Evolutionary conservation across 2,797 vertebrate genomes (phyloP), one percentile per base, ranked within the genome.

Genomic region (Typhlichthys subterraneus): DNA sequence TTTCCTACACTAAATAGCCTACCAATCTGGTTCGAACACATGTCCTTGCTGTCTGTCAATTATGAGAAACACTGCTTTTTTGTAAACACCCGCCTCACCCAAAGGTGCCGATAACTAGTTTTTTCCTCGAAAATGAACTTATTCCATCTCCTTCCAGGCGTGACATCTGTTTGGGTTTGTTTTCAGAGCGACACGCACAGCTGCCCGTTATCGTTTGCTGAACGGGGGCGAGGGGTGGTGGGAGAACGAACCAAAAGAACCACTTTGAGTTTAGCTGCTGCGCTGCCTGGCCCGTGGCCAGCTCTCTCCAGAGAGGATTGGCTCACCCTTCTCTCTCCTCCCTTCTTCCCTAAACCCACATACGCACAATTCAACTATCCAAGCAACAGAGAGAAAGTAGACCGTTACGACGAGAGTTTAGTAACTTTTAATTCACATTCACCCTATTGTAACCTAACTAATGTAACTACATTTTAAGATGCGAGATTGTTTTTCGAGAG

Each of bases 241-340:
- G 77, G 75, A 81, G 83, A 61, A 81, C 77, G 67, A 81, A 83
- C 80, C 84, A 83, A 89, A 87, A 90, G 87, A 85, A 86, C 65
- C 85, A 82, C 89, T 88, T 75, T 86, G 55, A 82, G 85, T 79
- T 78, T 69, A 72, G 84, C 89, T 89, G 76, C 85, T 88, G 82
- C 82, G 65, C 88, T 83, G 84, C 83, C 87, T 75, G 90, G 92
- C 89, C 57, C 6, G 9, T 53, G 2, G 87, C 90, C 90, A 90
- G 78, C 5, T 65, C 75, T 63, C 77, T 85, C 72, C 84, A 70
- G 77, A 80, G 80, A 86, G 87, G 90, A 88, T 72, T 92, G 91
- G 89, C 86, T 89, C 86, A 65, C 85, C 70, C 66, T 67, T 80
- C 82, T 88, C 85, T 76, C 80, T 87, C 81, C 80, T 87, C 82